A percentile compares a stretch with the other conserved stretches of the same genome.
phyloP scores from a whole-genome alignment of 2,797 vertebrate species.

The Aldrovandia affinis region DNA sequence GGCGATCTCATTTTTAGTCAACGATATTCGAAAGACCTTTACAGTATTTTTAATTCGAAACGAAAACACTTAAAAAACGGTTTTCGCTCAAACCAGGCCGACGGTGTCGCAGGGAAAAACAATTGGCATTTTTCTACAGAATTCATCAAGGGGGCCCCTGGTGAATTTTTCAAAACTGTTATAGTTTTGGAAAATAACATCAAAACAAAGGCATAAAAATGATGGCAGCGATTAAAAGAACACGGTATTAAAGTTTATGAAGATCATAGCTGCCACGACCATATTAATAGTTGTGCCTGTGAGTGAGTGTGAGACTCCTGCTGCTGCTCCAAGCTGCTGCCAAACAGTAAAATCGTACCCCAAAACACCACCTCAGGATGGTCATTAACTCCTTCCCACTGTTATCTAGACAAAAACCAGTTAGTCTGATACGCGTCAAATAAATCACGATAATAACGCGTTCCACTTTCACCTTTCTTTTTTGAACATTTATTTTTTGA shows the following conservation, averaged over 20 bases:
- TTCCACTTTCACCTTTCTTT: too few species aligned
- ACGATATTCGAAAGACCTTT: conserved; percentile 30
- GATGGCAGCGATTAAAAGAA: conserved; percentile 55
- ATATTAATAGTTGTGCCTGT: conserved; percentile 47
- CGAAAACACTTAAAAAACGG: conserved; percentile 49
- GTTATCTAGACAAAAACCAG: background rate
- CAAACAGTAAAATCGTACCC: conserved; percentile 37
- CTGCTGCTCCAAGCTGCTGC: conserved; percentile 30
- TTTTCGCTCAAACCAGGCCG: conserved; percentile 36
- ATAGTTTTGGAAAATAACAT: conserved; percentile 50
- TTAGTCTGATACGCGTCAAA: background rate
- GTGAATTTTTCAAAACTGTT: conserved; percentile 42
- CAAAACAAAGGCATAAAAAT: conserved; percentile 57
- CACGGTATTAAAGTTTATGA: conserved; percentile 50
- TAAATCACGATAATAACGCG: background rate
- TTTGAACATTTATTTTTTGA: too few species aligned
- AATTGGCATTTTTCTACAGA: conserved; percentile 39
- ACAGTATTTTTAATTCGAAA: conserved; percentile 45
- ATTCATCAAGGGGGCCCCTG: conserved; percentile 27
- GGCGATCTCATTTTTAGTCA: conserved; percentile 29
- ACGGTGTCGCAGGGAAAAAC: conserved; percentile 48
- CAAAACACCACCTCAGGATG: conserved; percentile 23
- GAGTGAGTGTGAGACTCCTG: conserved; percentile 39
- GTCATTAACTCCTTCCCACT: conserved; percentile 11
- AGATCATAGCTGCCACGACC: conserved; percentile 49